Evolutionary conservation across 1,140 invertebrate genomes (phyloP).

Genomic region (Lepidurus arcticus): DNA sequence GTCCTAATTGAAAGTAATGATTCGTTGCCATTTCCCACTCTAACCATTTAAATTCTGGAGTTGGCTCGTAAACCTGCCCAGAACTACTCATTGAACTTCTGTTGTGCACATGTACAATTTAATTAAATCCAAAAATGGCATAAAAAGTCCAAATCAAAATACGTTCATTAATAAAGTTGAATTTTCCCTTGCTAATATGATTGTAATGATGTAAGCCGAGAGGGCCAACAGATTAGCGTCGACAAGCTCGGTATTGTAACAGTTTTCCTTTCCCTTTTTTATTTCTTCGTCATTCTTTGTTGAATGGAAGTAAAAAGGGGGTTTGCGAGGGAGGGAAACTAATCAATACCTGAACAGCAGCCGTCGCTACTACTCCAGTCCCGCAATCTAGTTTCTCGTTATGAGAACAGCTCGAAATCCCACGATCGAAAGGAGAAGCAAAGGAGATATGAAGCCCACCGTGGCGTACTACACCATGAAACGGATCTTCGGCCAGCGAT

Average conservation of each 20-base stretch:
- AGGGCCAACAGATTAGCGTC: not conserved
- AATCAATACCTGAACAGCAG: constrained; percentile 18
- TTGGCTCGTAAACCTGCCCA: too few relatives aligned
- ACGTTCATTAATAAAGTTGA: too few relatives aligned
- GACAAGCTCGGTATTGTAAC: not conserved
- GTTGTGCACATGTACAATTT: too few relatives aligned
- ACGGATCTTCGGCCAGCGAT: not conserved
- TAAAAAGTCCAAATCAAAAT: too few relatives aligned
- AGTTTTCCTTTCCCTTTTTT: not conserved
- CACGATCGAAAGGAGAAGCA: not conserved
- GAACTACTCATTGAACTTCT: too few relatives aligned
- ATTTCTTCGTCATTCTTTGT: not conserved
- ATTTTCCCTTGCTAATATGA: too few relatives aligned
- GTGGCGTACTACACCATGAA: not conserved
- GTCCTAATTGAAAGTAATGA: too few relatives aligned
- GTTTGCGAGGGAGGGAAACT: not conserved
- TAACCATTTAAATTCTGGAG: too few relatives aligned
- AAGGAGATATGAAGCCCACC: not conserved
- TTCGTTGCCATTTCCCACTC: too few relatives aligned
- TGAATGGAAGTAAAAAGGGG: not conserved
- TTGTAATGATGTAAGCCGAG: too few relatives aligned
- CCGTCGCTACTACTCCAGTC: not conserved
- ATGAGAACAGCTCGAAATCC: not conserved
- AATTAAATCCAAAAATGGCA: too few relatives aligned
- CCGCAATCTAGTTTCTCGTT: constrained; percentile 16